Base-by-base conservation (phyloP, 2,797 vertebrate species). In the Rhodeus uyekii region DNA sequence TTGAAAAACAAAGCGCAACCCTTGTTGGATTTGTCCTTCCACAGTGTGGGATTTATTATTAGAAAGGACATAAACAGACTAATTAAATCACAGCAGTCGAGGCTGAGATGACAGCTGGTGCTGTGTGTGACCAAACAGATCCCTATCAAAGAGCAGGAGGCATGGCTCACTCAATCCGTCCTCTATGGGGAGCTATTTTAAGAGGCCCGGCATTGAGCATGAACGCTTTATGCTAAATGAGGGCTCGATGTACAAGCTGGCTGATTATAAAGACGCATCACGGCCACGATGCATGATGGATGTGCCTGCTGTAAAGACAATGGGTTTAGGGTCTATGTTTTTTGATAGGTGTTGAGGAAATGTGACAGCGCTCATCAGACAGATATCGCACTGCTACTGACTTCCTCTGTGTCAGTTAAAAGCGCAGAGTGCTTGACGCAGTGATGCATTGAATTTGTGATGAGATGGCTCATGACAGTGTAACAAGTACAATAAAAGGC, bases 11-110 rank as follows among this genome's bases (percentile, higher is more conserved):
- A 95, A 92, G 91, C 89, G 93, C 82, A 87, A 94, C 94, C 95
- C 95, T 83, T 93, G 95, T 95, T 93, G 95, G 95, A 97, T 95
- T 96, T 97, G 97, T 96, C 97, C 97, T 97, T 99, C 97, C 96
- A 96, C 95, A 95, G 96, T 96, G 96, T 96, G 95, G 95, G 96
- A 96, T 97, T 98, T 99, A 99, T 99, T 99, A 99, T 99, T 99
- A 99, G 98, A 99, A 98, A 97, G 97, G 98, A 98, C 97, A 97
- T 98, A 98, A 99, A 98, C 98, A 98, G 96, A 97, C 97, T 99
- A 99, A 99, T 99, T 98, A 99, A 99, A 99, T 99, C 96, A 96
- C 97, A 97, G 98, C 97, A 96, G 97, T 98, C 95, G 95, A 88
- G 97, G 96, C 96, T 93, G 95, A 95, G 95, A 96, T 97, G 98